Conservation (phyloP, 2,797 vertebrate genomes). For the Siniperca undulata region DNA sequence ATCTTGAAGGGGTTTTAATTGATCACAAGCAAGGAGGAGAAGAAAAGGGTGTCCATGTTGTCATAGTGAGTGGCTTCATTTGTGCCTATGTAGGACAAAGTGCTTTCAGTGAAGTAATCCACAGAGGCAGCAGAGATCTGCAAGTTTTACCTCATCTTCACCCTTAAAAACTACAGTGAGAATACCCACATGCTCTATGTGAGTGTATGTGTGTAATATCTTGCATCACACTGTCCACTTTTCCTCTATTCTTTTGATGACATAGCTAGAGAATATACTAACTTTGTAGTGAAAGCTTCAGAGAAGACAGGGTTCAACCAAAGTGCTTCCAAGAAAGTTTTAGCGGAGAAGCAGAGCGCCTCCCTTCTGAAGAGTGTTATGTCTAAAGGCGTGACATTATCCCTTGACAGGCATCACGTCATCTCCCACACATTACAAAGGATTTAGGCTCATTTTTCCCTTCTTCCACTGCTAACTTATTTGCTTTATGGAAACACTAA, state of each 20-base stretch:
- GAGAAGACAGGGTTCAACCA: constrained; percentile 59
- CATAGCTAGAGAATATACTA: constrained; percentile 50
- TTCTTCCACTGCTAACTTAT: constrained; percentile 33
- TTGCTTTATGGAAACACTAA: constrained; percentile 45
- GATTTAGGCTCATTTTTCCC: constrained; percentile 36
- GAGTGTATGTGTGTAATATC: constrained; percentile 23
- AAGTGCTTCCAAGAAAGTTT: constrained; percentile 73
- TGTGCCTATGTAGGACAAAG: constrained; percentile 6
- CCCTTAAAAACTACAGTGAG: constrained; percentile 43
- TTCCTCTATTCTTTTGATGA: constrained; percentile 51
- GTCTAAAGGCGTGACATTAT: constrained; percentile 51
- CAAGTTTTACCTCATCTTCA: constrained; percentile 40
- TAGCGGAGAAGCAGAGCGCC: constrained; percentile 22
- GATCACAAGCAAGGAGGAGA: constrained; percentile 20
- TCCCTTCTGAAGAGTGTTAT: constrained; percentile 50
- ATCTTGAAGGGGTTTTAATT: constrained; percentile 26
- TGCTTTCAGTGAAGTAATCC: constrained; percentile 11
- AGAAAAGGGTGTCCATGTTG: constrained; percentile 21
- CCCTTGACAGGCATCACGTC: constrained; percentile 54
- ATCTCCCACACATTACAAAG: constrained; percentile 59
- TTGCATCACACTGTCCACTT: constrained; percentile 52
- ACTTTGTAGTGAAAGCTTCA: constrained; percentile 54
- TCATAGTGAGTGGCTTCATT: constrained; percentile 1
- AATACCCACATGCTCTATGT: constrained; percentile 24
- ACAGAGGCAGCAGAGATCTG: constrained; percentile 17